Conservation (phyloP, 2,797 vertebrate genomes). For the Typhlichthys eigenmanni region DNA sequence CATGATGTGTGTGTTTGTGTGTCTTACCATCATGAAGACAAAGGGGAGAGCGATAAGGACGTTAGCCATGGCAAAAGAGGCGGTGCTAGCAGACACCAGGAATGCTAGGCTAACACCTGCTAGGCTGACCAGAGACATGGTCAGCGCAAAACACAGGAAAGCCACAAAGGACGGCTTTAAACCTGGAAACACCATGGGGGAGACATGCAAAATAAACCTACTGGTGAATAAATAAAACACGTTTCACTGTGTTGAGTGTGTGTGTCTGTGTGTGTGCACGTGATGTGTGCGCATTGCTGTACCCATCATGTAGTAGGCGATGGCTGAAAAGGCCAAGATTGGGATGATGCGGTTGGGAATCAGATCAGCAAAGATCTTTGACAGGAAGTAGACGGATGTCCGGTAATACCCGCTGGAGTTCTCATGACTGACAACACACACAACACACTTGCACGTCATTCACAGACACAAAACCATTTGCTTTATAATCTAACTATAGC, state of each 20-base stretch:
- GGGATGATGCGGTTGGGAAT: constrained; percentile 81
- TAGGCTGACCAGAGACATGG: constrained; percentile 78
- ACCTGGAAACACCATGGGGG: constrained; percentile 51
- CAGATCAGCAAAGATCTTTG: constrained; percentile 82
- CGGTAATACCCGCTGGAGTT: constrained; percentile 83
- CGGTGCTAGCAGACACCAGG: constrained; percentile 78
- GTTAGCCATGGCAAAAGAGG: constrained; percentile 80
- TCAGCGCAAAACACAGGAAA: constrained; percentile 76
- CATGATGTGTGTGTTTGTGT: background rate
- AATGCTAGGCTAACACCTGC: constrained; percentile 79
- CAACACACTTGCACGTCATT: background rate
- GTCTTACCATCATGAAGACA: constrained; percentile 84
- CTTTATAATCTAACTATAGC: no score
- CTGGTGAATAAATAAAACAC: background rate
- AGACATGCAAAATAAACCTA: background rate
- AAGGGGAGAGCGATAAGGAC: constrained; percentile 79
- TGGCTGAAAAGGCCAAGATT: constrained; percentile 73
- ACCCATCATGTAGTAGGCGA: constrained; percentile 85
- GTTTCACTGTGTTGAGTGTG: background rate
- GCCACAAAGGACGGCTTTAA: constrained; percentile 67
- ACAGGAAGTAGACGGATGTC: constrained; percentile 83
- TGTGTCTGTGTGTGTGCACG: constrained; percentile 5
- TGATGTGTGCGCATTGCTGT: constrained; percentile 17
- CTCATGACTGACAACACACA: constrained; percentile 70
- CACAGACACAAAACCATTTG: background rate